Percentiles rank a stretch among this genome's conserved stretches.
These are phyloP conservation scores for Uloborus plumipes DNA, from an alignment of 2,888 invertebrate species.

Conservation along the genomic window DNA sequence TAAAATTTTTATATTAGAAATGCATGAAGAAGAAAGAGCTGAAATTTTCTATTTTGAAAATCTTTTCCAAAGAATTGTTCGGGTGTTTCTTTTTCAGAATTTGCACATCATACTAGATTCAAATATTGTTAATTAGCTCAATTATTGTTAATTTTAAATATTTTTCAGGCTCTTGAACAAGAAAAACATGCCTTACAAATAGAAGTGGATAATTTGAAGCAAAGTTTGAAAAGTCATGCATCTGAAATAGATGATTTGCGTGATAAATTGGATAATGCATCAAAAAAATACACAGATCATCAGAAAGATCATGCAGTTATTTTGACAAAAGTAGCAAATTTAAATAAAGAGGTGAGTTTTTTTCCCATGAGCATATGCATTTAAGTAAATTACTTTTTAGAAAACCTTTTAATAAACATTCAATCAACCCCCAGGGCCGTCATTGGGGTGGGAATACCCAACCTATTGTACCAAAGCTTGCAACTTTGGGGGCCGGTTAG, in stretches of 20 bases:
- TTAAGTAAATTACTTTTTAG: neutral
- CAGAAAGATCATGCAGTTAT: constrained; percentile 11
- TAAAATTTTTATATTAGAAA: too few relatives aligned
- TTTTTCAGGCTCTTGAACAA: constrained; percentile 21
- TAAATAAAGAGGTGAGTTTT: constrained; percentile 21
- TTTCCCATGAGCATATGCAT: neutral
- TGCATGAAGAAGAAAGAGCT: too few relatives aligned
- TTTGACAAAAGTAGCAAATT: constrained; percentile 7
- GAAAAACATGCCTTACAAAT: constrained; percentile 31
- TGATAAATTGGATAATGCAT: constrained; percentile 4
- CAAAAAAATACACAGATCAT: neutral
- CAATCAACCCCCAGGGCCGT: too few relatives aligned
- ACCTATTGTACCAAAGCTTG: too few relatives aligned
- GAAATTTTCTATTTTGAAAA: too few relatives aligned
- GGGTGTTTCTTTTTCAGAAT: too few relatives aligned
- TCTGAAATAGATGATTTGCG: constrained; percentile 13
- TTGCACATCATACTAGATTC: too few relatives aligned
- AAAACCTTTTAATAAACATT: too few relatives aligned
- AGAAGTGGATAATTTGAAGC: constrained; percentile 21
- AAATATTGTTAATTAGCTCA: too few relatives aligned
- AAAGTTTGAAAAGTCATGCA: constrained; percentile 19
- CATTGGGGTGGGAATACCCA: too few relatives aligned
- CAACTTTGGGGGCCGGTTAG: too few relatives aligned
- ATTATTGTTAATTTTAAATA: neutral
- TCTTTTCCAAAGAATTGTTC: too few relatives aligned